Percentiles rank a stretch among this genome's conserved stretches.
phyloP scores from a whole-genome alignment of 2,113 vertebrate species.

The Embiotoca jacksoni region DNA sequence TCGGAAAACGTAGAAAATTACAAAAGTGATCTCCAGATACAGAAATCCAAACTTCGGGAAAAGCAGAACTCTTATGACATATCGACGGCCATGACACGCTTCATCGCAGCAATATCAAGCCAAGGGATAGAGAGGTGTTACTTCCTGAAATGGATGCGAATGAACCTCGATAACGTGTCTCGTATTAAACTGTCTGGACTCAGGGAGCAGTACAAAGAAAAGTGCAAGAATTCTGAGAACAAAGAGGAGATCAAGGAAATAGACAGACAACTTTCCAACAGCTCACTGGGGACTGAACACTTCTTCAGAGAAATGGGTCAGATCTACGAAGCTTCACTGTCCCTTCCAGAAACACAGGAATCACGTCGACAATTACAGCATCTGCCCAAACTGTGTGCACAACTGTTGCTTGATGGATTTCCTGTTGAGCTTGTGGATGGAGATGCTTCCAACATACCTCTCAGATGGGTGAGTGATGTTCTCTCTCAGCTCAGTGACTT shows the following conservation, averaged over 20 bases:
- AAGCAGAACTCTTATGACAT: conserved; percentile 55
- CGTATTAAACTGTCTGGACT: too few species aligned
- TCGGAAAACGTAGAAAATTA: conserved; percentile 64
- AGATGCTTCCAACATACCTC: too few species aligned
- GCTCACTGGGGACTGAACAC: conserved; percentile 85
- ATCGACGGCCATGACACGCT: too few species aligned
- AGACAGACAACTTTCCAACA: conserved; percentile 74
- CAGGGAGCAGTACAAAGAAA: too few species aligned
- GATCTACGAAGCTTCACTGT: conserved; percentile 83
- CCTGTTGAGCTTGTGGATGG: conserved; percentile 88
- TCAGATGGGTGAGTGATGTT: too few species aligned
- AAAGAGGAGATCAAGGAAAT: conserved; percentile 65
- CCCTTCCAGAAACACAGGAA: conserved; percentile 5
- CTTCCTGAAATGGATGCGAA: too few species aligned
- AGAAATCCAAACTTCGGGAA: conserved; percentile 50
- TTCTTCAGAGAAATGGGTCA: conserved; percentile 88
- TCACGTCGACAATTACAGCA: conserved; percentile 58
- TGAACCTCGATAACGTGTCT: too few species aligned
- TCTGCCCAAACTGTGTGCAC: conserved; percentile 74
- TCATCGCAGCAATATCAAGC: too few species aligned
- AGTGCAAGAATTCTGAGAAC: too few species aligned
- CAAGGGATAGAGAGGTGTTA: too few species aligned
- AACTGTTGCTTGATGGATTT: conserved; percentile 82
- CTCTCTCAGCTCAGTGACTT: too few species aligned
- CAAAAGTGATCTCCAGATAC: conserved; percentile 52